A percentile compares a stretch with the other conserved stretches of the same genome.
phyloP scores from a whole-genome alignment of 2,888 invertebrate species.

The Drosophila ezoana region DNA sequence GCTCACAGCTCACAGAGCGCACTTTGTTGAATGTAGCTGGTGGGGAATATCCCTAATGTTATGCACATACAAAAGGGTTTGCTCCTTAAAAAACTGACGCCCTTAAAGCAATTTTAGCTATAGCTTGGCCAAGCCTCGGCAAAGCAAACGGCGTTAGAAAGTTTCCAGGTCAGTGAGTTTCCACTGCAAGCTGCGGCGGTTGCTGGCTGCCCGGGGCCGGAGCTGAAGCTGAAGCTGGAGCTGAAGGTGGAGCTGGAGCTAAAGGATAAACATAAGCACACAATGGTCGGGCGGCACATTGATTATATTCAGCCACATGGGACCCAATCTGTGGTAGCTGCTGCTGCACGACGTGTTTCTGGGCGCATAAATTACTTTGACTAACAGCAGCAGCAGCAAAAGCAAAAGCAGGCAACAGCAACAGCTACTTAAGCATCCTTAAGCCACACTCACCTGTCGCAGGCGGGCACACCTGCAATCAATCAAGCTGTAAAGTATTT shows the following conservation, averaged over 20 bases:
- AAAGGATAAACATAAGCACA: conserved; percentile 67
- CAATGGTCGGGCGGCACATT: conserved; percentile 65
- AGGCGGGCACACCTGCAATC: conserved; percentile 59
- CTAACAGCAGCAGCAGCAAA: conserved; percentile 28
- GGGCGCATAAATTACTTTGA: conserved; percentile 70
- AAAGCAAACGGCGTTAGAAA: conserved; percentile 41
- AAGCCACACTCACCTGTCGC: conserved; percentile 71
- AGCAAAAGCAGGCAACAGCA: conserved; percentile 12
- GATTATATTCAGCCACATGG: conserved; percentile 79
- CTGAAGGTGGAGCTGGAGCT: conserved; percentile 13
- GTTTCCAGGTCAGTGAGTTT: conserved; percentile 79
- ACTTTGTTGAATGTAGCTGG: conserved; percentile 16
- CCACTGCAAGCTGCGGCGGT: conserved; percentile 39
- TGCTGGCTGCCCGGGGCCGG: conserved; percentile 11
- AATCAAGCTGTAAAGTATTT: conserved; percentile 80
- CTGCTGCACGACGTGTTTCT: conserved; percentile 54
- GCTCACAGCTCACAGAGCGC: not conserved
- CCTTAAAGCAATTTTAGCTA: conserved; percentile 39
- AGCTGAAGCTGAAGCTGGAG: not conserved
- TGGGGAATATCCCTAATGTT: conserved; percentile 45
- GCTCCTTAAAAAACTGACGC: conserved; percentile 21
- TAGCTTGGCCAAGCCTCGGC: conserved; percentile 17
- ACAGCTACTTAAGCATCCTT: conserved; percentile 63
- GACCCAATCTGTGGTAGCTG: conserved; percentile 73
- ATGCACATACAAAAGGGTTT: conserved; percentile 51